Evolutionary conservation across 2,797 vertebrate genomes (phyloP).

Genomic region (Phrynocephalus guinanensis): DNA sequence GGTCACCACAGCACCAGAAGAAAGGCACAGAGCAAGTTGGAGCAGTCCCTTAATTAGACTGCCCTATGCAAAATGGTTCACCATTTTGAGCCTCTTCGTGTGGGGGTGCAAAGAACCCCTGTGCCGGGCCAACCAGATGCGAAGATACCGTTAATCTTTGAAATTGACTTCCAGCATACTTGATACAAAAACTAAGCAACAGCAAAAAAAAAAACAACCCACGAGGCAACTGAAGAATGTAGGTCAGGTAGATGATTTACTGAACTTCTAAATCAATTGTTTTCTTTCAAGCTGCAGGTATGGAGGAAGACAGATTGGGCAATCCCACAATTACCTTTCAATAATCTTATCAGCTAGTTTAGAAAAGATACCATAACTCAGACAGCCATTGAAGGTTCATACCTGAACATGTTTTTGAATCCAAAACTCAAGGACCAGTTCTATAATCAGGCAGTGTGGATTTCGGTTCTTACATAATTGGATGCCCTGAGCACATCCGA

Average conservation of each 20-base stretch:
- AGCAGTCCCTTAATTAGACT: no score
- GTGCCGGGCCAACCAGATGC: no score
- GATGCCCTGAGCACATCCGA: not conserved
- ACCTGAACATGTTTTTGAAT: not conserved
- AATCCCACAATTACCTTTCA: not conserved
- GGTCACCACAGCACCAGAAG: no score
- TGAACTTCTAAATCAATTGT: not conserved
- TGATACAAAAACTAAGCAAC: not conserved
- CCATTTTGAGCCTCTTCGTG: no score
- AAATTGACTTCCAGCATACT: not conserved
- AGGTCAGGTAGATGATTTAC: not conserved
- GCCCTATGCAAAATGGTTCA: no score
- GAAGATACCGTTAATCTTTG: no score
- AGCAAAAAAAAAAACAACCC: not conserved
- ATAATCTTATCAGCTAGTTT: not conserved
- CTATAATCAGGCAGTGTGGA: not conserved
- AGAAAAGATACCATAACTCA: not conserved
- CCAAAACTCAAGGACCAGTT: not conserved
- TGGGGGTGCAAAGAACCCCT: no score
- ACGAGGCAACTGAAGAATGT: not conserved
- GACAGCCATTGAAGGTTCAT: not conserved
- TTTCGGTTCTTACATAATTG: not conserved
- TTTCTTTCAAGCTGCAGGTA: not conserved
- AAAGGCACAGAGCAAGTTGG: no score
- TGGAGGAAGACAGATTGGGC: not conserved